Conservation (phyloP, 2,888 invertebrate species). For the Ceriagrion tenellum region DNA sequence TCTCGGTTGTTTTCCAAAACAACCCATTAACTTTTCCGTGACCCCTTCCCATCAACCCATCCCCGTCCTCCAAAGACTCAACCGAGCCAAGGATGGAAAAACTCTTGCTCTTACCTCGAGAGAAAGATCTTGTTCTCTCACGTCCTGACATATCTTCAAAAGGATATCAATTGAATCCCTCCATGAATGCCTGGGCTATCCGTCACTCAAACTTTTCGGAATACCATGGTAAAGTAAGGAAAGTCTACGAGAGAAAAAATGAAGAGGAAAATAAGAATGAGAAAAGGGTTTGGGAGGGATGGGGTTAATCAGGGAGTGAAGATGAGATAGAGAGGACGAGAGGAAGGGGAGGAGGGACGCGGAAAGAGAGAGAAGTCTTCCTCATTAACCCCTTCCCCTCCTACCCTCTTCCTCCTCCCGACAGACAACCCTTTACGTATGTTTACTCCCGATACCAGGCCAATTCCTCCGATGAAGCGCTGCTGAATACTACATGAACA, state of each 20-base stretch:
- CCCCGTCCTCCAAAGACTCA: no score
- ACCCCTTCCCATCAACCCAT: no score
- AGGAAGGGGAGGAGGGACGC: background rate
- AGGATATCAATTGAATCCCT: background rate
- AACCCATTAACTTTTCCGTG: no score
- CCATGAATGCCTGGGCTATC: background rate
- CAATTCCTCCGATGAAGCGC: background rate
- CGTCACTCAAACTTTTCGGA: background rate
- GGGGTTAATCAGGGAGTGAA: background rate
- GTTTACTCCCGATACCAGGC: conserved; percentile 16
- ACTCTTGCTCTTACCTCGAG: background rate
- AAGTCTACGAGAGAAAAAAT: background rate
- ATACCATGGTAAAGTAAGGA: background rate
- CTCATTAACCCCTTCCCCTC: background rate
- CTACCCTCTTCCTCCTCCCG: background rate
- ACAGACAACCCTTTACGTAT: background rate
- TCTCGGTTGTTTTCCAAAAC: no score
- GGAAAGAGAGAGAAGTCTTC: background rate
- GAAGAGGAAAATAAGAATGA: background rate
- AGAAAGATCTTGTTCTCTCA: background rate
- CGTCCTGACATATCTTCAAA: background rate
- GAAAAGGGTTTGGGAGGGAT: background rate
- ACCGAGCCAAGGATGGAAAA: no score
- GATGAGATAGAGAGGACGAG: background rate
- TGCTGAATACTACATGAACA: conserved; percentile 24